These are phyloP conservation scores for Brachyptera risi DNA, from an alignment of 2,888 invertebrate genomes.

Conservation along the genomic window DNA sequence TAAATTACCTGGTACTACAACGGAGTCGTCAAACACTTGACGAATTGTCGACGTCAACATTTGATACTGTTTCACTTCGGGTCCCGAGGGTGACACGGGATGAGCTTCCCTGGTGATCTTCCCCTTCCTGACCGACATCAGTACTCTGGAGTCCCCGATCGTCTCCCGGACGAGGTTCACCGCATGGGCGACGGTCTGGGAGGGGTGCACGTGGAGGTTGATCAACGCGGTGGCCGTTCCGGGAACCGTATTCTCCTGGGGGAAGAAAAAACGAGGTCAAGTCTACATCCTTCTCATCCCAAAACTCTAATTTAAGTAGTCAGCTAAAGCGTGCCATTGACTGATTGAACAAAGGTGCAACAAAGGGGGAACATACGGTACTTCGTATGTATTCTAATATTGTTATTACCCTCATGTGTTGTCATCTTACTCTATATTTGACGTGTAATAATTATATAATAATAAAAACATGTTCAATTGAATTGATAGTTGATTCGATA, in stretches of 20 bases:
- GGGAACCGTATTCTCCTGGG: constrained; percentile 47
- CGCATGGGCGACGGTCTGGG: constrained; percentile 45
- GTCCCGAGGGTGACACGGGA: constrained; percentile 44
- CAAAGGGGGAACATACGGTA: too few relatives aligned
- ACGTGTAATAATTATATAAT: too few relatives aligned
- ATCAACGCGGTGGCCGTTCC: constrained; percentile 44
- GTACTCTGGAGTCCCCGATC: constrained; percentile 41
- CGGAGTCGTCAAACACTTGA: constrained; percentile 43
- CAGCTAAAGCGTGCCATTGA: too few relatives aligned
- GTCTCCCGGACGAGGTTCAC: constrained; percentile 38
- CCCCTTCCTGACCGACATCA: constrained; percentile 38
- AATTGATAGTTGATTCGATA: too few relatives aligned
- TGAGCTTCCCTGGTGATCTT: constrained; percentile 39
- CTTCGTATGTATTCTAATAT: too few relatives aligned
- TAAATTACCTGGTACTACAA: constrained; percentile 44
- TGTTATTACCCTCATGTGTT: too few relatives aligned
- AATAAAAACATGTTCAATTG: too few relatives aligned
- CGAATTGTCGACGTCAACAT: constrained; percentile 43
- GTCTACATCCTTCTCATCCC: too few relatives aligned
- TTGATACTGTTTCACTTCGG: constrained; percentile 44
- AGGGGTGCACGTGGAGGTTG: constrained; percentile 49
- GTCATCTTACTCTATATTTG: too few relatives aligned
- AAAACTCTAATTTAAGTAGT: too few relatives aligned
- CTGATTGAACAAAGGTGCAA: too few relatives aligned
- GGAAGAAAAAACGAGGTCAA: too few relatives aligned